A percentile compares a stretch with the other conserved stretches of the same genome.
These are phyloP conservation scores for Drosophila mettleri DNA, from an alignment of 2,888 invertebrate genomes.

Conservation along the genomic window DNA sequence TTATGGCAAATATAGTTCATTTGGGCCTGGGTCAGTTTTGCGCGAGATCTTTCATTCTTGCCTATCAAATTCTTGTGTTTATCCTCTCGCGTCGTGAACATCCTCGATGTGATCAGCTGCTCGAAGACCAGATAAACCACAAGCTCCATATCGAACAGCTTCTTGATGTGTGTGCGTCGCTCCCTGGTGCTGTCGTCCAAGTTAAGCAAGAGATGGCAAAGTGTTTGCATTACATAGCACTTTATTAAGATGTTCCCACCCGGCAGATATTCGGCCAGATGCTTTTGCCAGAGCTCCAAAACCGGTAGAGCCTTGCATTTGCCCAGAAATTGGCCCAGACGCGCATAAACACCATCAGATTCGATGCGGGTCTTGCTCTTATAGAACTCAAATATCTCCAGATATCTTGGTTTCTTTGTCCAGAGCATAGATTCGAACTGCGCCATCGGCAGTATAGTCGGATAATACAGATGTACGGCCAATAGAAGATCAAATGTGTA, in stretches of 20 bases:
- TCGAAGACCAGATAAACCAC: slow-evolving; percentile 34
- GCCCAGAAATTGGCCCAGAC: slow-evolving; percentile 47
- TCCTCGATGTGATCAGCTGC: slow-evolving; percentile 31
- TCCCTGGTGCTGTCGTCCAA: slow-evolving; percentile 4
- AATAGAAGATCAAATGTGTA: slow-evolving; percentile 45
- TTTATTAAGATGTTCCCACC: slow-evolving; percentile 29
- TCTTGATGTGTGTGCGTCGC: no score
- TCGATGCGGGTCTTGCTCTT: no score
- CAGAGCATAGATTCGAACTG: slow-evolving; percentile 44
- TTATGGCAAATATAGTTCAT: slow-evolving; percentile 28
- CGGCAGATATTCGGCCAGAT: slow-evolving; percentile 28
- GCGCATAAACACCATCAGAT: slow-evolving; percentile 13
- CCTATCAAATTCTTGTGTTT: no score
- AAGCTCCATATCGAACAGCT: slow-evolving; percentile 26
- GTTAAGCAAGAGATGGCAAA: slow-evolving; percentile 29
- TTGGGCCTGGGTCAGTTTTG: slow-evolving; percentile 16
- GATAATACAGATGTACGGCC: slow-evolving; percentile 38
- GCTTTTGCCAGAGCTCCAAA: slow-evolving; percentile 43
- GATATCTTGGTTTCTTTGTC: slow-evolving; percentile 34
- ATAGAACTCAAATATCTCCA: slow-evolving; percentile 54
- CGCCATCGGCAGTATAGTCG: slow-evolving; percentile 27
- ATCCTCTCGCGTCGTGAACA: no score
- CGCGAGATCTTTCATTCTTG: no score
- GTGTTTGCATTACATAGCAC: slow-evolving; percentile 29
- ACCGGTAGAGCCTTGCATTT: neutral